A percentile compares a stretch with the other conserved stretches of the same genome.
These are phyloP conservation scores for Apodemia hepburni DNA, from an alignment of 2,888 invertebrate species.

Conservation along the genomic window DNA sequence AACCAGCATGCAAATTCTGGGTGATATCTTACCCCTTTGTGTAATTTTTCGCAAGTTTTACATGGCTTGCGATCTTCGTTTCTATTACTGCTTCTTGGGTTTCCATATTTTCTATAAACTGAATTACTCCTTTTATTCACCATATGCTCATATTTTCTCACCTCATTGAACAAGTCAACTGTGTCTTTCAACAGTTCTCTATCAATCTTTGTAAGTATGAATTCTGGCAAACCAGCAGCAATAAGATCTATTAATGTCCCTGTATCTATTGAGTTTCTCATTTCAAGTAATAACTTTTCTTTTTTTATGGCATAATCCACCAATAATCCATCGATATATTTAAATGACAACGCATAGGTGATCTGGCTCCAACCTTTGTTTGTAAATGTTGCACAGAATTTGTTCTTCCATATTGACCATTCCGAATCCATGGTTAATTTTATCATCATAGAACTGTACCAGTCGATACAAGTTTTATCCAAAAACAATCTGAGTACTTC, in stretches of 20 bases:
- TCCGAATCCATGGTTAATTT: conserved; percentile 26
- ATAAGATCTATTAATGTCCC: conserved; percentile 24
- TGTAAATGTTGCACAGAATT: conserved; percentile 33
- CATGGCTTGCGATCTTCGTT: conserved; percentile 18
- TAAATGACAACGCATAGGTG: conserved; percentile 34
- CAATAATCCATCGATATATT: conserved; percentile 26
- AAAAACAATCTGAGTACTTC: conserved; percentile 21
- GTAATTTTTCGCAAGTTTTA: conserved; percentile 19
- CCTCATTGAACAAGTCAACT: conserved; percentile 22
- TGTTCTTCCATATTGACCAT: conserved; percentile 33
- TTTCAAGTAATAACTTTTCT: conserved; percentile 32
- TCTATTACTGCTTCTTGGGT: conserved; percentile 8
- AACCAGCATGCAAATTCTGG: conserved; percentile 23
- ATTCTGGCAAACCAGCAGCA: conserved; percentile 22
- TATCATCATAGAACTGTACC: conserved; percentile 29
- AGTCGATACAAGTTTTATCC: conserved; percentile 26
- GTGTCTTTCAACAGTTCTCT: conserved; percentile 17
- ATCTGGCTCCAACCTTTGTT: conserved; percentile 34
- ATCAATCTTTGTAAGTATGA: conserved; percentile 21
- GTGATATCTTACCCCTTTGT: conserved; percentile 22
- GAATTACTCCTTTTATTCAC: conserved; percentile 13
- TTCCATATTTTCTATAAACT: conserved; percentile 8
- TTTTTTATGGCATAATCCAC: conserved; percentile 38
- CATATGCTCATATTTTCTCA: conserved; percentile 21
- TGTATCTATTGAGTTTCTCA: conserved; percentile 23